phyloP scores from a whole-genome alignment of 2,888 invertebrate genomes.

The Cryptus armator region DNA sequence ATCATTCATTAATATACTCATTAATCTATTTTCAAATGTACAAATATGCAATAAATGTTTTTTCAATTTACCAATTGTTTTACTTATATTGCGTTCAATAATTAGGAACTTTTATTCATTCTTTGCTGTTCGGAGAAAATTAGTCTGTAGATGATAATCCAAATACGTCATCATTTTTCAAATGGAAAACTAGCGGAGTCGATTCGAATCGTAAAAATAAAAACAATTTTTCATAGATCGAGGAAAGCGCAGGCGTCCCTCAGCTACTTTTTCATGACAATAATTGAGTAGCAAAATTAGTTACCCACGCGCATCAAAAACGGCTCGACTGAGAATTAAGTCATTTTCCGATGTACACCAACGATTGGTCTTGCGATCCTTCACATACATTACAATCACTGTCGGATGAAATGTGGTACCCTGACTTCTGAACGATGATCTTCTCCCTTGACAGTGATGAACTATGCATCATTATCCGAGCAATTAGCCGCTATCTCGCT shows the following conservation, averaged over 20 bases:
- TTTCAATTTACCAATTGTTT: not conserved
- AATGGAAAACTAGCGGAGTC: not conserved
- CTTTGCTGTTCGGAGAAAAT: no score
- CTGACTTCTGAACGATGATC: slow-evolving; percentile 83
- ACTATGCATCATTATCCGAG: slow-evolving; percentile 76
- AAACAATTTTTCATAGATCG: no score
- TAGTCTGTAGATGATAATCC: not conserved
- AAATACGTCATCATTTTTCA: not conserved
- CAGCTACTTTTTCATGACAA: no score
- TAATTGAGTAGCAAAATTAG: no score
- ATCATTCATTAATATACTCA: slow-evolving; percentile 2
- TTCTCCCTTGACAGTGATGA: slow-evolving; percentile 82
- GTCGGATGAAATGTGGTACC: slow-evolving; percentile 85
- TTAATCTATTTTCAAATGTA: not conserved
- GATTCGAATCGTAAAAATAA: not conserved
- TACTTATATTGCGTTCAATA: not conserved
- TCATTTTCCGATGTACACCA: slow-evolving; percentile 71
- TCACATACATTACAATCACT: slow-evolving; percentile 53
- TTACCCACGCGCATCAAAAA: no score
- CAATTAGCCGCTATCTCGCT: slow-evolving; percentile 88
- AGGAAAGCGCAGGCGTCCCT: no score
- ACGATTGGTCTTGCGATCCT: slow-evolving; percentile 18
- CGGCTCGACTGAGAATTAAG: no score
- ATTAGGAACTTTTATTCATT: not conserved
- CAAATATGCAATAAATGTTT: not conserved